These are phyloP conservation scores for Fukomys damarensis DNA, from an alignment of 2,113 vertebrate species.

Conservation along the genomic window DNA sequence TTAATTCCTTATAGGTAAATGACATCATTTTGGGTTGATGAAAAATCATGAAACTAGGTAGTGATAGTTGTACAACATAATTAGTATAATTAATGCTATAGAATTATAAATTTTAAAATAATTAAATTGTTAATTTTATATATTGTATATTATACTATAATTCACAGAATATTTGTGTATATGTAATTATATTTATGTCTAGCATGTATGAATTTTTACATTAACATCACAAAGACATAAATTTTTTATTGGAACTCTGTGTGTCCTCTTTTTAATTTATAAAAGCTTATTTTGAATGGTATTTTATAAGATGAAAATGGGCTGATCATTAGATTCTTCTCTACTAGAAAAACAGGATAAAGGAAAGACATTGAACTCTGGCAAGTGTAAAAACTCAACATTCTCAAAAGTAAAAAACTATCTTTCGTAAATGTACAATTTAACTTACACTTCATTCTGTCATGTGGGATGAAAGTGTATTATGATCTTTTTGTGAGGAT, in stretches of 20 bases:
- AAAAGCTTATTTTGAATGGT: background rate
- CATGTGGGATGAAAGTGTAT: background rate
- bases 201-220: background rate
- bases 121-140: background rate
- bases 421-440: background rate
- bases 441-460: background rate
- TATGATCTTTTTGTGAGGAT: background rate
- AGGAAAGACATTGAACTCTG: background rate
- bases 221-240: background rate
- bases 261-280: background rate
- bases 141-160: background rate
- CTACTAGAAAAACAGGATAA: background rate
- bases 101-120: background rate
- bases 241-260: background rate
- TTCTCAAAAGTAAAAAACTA: background rate
- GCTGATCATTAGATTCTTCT: background rate
- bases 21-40: background rate
- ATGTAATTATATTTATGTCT: background rate
- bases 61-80: background rate
- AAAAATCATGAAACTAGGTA: background rate
- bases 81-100: background rate
- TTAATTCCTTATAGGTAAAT: background rate
- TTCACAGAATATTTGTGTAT: background rate
- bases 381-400: background rate
- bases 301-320: background rate